phyloP scores from a whole-genome alignment of 2,797 vertebrate genomes.

The Leuciscus waleckii region DNA sequence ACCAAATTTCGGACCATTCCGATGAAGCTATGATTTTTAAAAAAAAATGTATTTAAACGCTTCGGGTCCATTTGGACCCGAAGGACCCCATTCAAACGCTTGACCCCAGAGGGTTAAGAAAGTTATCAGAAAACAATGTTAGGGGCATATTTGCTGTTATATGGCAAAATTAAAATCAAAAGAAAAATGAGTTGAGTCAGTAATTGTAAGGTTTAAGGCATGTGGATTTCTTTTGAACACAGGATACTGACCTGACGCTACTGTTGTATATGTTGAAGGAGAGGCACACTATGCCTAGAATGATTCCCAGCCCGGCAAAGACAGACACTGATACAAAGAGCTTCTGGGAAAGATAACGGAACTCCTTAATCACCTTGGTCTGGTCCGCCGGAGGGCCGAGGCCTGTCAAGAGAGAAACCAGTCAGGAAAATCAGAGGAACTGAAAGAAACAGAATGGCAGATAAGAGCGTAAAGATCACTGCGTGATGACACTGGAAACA shows the following conservation, averaged over 20 bases:
- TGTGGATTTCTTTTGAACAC: neutral
- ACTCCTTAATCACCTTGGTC: conserved; percentile 90
- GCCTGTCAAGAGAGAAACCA: conserved; percentile 71
- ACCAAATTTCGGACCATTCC: too few relatives aligned
- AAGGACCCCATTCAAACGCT: too few relatives aligned
- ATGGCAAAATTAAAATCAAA: neutral
- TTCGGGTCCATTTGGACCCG: too few relatives aligned
- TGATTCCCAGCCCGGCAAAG: conserved; percentile 88
- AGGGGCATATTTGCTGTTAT: neutral
- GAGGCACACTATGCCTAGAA: conserved; percentile 89
- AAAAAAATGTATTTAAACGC: too few relatives aligned
- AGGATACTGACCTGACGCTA: conserved; percentile 82
- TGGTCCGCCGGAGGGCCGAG: conserved; percentile 87
- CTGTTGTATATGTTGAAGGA: conserved; percentile 96
- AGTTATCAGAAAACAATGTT: neutral
- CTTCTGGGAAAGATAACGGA: conserved; percentile 92
- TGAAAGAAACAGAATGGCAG: neutral
- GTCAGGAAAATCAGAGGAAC: conserved; percentile 20
- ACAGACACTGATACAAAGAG: conserved; percentile 91
- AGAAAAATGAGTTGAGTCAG: neutral
- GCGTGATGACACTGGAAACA: neutral
- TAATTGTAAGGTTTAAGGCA: neutral
- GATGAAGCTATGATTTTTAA: too few relatives aligned
- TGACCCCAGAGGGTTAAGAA: neutral
- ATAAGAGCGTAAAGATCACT: conserved; percentile 17